Evolutionary conservation across 2,888 invertebrate genomes (phyloP), one percentile per base, ranked within the genome.

Genomic region (Mythimna albipuncta): DNA sequence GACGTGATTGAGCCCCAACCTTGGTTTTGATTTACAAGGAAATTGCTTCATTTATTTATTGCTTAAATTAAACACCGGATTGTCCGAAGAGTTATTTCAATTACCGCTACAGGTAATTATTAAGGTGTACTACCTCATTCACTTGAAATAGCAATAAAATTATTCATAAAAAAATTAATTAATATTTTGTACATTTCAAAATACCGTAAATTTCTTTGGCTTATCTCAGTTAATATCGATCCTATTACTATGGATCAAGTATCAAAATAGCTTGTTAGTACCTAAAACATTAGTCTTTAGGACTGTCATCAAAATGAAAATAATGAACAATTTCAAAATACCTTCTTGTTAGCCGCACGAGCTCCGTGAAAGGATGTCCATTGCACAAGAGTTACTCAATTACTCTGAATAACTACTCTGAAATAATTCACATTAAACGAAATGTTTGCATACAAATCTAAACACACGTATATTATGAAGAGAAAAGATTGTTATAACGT

Each of bases 11-110:
- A 70, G 77, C 57, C 47, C 44, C 72, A 82, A 79, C 88, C 89
- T 88, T 88, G 89, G 76, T 72, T 74, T 69, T 38, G 63, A 68
- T 85, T 81, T 74, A 78, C 71, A 79, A 87, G 89, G 89, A 88
- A 88, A 87, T 84, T 82, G 77, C 79, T 78, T 82, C 72, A 81
- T 64, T 81, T 82, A 73, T 69, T 78, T 77, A 67, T 68, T 70
- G 69, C 50, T 63, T n/a, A 63, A 70, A 63, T 68, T 69, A 63
- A 63, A 64, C 57, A 62, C 38, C 50, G 59, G 35, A 54, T 73
- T 68, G 54, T 61, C 67, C 9, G 50, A 74, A 66, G 44, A 44
- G n/a, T 54, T 58, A 58, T 63, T 65, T 35, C 62, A 64, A 69
- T 69, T 58, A 50, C 26, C 6, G 68, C 26, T 68, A 6, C 41